Conservation (phyloP, 2,797 vertebrate species). For the Potorous gilbertii region DNA sequence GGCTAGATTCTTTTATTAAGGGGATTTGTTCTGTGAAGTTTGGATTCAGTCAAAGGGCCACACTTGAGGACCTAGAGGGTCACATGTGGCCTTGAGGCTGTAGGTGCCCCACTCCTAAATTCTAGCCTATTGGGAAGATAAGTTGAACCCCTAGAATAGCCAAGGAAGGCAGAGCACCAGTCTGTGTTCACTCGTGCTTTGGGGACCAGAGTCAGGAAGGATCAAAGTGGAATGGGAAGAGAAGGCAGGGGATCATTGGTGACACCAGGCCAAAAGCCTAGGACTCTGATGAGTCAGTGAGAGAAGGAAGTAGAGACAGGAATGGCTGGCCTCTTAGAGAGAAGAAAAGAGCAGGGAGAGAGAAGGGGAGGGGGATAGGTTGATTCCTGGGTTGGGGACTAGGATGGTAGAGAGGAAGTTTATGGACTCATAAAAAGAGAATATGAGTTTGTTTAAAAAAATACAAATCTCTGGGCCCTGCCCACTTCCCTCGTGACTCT, state of each 20-base stretch:
- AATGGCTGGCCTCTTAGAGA: not conserved
- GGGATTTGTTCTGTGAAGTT: too few relatives aligned
- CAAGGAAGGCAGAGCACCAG: not conserved
- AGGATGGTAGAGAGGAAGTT: not conserved
- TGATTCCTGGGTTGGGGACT: not conserved
- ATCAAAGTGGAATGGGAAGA: not conserved
- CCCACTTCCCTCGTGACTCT: conserved; percentile 1
- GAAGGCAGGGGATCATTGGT: not conserved
- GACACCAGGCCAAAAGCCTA: not conserved
- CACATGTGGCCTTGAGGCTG: too few relatives aligned
- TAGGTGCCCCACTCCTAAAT: too few relatives aligned
- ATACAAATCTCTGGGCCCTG: not conserved
- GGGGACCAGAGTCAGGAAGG: not conserved
- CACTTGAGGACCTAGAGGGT: too few relatives aligned
- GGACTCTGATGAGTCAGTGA: not conserved
- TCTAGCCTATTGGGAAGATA: not conserved
- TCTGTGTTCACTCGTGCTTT: not conserved
- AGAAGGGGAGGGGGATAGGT: not conserved
- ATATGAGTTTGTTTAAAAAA: conserved; percentile 21
- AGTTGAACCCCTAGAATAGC: not conserved
- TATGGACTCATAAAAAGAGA: not conserved
- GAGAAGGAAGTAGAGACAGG: not conserved
- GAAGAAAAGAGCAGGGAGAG: not conserved
- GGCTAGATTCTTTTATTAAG: too few relatives aligned
- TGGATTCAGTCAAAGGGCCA: too few relatives aligned